A percentile compares a stretch with the other conserved stretches of the same genome.
These are phyloP conservation scores for Coracopsis vasa DNA, from an alignment of 2,113 vertebrate species.

Conservation along the genomic window DNA sequence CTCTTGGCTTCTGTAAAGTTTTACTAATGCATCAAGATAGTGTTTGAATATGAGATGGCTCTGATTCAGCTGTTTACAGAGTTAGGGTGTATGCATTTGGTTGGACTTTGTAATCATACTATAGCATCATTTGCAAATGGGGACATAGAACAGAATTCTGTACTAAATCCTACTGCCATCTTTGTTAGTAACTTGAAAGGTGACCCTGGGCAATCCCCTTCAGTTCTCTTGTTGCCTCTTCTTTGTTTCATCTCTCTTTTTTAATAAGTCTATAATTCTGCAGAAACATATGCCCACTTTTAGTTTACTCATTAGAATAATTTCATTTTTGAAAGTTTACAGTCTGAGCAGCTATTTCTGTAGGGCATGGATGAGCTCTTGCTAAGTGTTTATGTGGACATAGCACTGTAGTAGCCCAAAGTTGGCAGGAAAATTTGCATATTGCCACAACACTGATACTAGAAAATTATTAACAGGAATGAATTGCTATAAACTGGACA, in stretches of 20 bases:
- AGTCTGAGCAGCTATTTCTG: not conserved
- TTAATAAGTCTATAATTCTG: not conserved
- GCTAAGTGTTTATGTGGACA: not conserved
- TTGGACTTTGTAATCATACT: not conserved
- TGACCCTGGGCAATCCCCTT: not conserved
- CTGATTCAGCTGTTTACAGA: not conserved
- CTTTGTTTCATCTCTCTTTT: not conserved
- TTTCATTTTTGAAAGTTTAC: not conserved
- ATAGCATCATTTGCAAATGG: not conserved
- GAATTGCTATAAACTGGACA: not conserved
- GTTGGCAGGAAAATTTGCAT: not conserved
- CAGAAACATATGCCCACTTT: accelerated
- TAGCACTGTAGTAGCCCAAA: not conserved
- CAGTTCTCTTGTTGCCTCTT: not conserved
- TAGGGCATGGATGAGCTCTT: not conserved
- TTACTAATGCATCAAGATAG: not conserved
- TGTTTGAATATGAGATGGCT: not conserved
- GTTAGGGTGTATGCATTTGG: not conserved
- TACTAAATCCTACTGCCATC: not conserved
- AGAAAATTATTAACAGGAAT: not conserved
- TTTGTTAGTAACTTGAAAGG: not conserved
- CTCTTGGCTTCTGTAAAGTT: not conserved
- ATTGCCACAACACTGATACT: not conserved
- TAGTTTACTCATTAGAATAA: not conserved
- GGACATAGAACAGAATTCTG: not conserved